These are phyloP conservation scores for Serinus canaria DNA, from an alignment of 2,113 vertebrate species.

Conservation along the genomic window DNA sequence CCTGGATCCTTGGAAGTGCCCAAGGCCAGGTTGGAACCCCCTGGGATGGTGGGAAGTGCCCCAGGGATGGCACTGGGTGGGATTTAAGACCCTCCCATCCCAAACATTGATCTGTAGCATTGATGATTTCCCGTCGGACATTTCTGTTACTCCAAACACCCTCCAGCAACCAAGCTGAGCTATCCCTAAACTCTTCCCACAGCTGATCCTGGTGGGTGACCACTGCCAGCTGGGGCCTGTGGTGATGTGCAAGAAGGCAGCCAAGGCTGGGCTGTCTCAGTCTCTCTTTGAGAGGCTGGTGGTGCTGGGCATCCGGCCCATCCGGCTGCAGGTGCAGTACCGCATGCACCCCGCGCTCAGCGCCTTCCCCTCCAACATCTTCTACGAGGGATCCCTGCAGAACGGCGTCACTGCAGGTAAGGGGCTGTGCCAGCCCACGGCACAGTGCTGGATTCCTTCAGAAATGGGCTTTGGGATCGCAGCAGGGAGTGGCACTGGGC, in stretches of 20 bases:
- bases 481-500: background rate
- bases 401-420: slow-evolving; percentile 95
- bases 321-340: slow-evolving; percentile 97
- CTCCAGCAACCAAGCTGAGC: background rate
- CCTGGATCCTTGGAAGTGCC: background rate
- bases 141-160: rapidly evolving
- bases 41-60: rapidly evolving
- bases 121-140: background rate
- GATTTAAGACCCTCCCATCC: background rate
- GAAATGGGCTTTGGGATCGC: too few species aligned
- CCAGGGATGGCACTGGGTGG: background rate
- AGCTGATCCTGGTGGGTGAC: slow-evolving; percentile 98
- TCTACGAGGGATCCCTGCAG: slow-evolving; percentile 97
- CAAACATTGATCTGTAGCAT: background rate
- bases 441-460: too few species aligned
- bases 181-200: background rate
- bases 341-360: slow-evolving; percentile 98
- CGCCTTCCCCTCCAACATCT: slow-evolving; percentile 98
- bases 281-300: slow-evolving; percentile 93
- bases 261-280: slow-evolving; percentile 94
- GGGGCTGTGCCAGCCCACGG: background rate
- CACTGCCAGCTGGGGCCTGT: slow-evolving; percentile 97
- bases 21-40: background rate
- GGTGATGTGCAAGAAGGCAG: slow-evolving; percentile 98
- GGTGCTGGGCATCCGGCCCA: slow-evolving; percentile 96